Conservation (phyloP, 2,797 vertebrate species). For the Gorsachius magnificus region DNA sequence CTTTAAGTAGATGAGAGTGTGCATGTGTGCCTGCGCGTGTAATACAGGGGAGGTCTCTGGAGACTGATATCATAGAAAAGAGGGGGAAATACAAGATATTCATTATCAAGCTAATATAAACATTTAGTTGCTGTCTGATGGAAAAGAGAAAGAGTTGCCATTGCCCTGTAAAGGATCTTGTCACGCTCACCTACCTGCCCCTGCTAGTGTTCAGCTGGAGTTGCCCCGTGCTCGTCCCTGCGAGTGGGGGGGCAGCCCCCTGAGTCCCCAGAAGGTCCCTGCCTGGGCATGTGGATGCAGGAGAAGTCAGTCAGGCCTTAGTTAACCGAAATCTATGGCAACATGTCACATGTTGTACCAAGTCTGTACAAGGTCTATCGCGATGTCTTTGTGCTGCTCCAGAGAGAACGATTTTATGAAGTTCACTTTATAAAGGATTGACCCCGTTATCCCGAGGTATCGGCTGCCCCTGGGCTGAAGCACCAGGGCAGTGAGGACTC, state of each 20-base stretch:
- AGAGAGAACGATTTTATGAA: neutral
- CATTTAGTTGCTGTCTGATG: neutral
- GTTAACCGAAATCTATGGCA: neutral
- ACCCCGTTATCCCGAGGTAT: neutral
- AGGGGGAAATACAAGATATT: neutral
- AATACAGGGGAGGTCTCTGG: neutral
- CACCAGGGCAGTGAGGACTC: neutral
- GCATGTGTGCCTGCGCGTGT: neutral
- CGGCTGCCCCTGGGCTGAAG: neutral
- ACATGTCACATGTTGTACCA: neutral
- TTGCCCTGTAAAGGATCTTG: neutral
- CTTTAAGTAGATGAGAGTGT: neutral
- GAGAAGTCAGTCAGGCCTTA: neutral
- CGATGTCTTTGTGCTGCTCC: neutral
- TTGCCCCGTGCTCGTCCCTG: rapidly evolving
- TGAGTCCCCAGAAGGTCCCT: neutral
- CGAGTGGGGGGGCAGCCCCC: rapidly evolving
- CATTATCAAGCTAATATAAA: neutral
- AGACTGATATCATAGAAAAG: neutral
- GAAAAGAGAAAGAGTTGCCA: neutral
- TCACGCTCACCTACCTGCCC: neutral
- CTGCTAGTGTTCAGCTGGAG: neutral
- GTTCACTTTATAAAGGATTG: neutral
- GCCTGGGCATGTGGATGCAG: neutral
- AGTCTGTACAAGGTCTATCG: neutral